Percentiles rank a stretch among this genome's conserved stretches.
Evolutionary conservation across 2,797 vertebrate species (phyloP).

Genomic region (Manis crassicaudata): DNA sequence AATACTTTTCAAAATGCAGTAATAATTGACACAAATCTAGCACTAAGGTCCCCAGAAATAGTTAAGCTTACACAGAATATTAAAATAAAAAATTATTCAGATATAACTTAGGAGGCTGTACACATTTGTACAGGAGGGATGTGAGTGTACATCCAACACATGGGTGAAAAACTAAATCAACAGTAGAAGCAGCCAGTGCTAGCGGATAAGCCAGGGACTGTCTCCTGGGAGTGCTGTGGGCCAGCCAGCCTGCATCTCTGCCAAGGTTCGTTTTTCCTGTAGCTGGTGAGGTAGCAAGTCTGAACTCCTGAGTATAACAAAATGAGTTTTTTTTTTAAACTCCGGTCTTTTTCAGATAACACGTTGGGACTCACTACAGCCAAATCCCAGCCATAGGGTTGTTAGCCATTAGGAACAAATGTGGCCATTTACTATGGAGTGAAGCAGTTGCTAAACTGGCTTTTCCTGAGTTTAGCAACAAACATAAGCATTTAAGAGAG

Average conservation of each 20-base stretch:
- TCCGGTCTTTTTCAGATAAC: neutral
- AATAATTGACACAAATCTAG: neutral
- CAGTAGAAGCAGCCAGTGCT: neutral
- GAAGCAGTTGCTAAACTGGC: neutral
- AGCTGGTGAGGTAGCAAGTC: neutral
- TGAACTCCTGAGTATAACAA: neutral
- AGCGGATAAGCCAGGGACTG: neutral
- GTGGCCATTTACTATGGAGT: neutral
- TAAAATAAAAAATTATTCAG: neutral
- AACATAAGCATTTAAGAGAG: neutral
- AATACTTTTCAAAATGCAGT: neutral
- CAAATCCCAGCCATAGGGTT: neutral
- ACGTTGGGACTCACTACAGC: neutral
- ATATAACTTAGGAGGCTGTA: neutral
- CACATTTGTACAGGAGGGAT: neutral
- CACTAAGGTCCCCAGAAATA: neutral
- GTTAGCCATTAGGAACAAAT: neutral
- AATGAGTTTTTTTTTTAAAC: neutral
- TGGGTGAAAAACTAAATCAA: neutral
- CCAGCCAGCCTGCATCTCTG: neutral
- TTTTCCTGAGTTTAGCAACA: neutral
- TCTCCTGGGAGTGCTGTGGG: fast-evolving
- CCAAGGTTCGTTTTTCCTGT: neutral
- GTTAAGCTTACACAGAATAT: neutral
- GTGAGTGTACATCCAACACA: neutral